Evolutionary conservation across 92 coral and sea anemone genomes (phyloP).

Genomic region (Porites evermanni): DNA sequence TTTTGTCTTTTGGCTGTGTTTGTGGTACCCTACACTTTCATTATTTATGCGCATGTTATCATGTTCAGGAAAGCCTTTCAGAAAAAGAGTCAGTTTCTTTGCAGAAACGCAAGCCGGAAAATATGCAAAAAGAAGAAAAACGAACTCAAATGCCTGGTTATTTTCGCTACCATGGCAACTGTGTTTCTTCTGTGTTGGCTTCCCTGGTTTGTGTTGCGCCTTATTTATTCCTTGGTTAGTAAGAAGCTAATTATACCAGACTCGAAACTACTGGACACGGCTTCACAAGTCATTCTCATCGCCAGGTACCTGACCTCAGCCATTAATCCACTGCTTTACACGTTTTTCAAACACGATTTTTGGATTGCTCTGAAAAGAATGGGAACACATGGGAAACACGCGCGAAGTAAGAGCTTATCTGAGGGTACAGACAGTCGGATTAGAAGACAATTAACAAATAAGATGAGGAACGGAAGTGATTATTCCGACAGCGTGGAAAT

Average conservation of each 20-base stretch:
- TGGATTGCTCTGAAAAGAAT: conserved; percentile 55
- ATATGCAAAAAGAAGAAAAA: conserved; percentile 22
- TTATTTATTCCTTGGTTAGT: conserved; percentile 32
- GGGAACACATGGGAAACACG: neutral
- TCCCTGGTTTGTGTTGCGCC: conserved; percentile 69
- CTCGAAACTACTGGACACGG: neutral
- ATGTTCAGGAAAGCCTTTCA: conserved; percentile 60
- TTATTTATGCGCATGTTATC: conserved; percentile 57
- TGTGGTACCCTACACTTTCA: conserved; percentile 61
- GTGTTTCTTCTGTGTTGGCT: conserved; percentile 70
- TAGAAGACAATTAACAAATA: neutral
- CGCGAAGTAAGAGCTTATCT: neutral
- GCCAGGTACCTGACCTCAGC: conserved; percentile 52
- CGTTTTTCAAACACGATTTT: conserved; percentile 75
- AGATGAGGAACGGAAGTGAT: neutral
- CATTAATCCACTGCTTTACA: conserved; percentile 70
- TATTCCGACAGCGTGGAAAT: neutral
- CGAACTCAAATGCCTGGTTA: conserved; percentile 63
- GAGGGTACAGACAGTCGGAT: neutral
- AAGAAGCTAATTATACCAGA: conserved; percentile 10
- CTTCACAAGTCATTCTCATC: conserved; percentile 37
- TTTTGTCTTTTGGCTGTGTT: conserved; percentile 67
- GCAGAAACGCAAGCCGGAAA: conserved; percentile 2
- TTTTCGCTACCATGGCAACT: conserved; percentile 72
- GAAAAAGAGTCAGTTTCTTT: conserved; percentile 14